Evolutionary conservation across 2,888 invertebrate species (phyloP).

Genomic region (Parelbella ahira): DNA sequence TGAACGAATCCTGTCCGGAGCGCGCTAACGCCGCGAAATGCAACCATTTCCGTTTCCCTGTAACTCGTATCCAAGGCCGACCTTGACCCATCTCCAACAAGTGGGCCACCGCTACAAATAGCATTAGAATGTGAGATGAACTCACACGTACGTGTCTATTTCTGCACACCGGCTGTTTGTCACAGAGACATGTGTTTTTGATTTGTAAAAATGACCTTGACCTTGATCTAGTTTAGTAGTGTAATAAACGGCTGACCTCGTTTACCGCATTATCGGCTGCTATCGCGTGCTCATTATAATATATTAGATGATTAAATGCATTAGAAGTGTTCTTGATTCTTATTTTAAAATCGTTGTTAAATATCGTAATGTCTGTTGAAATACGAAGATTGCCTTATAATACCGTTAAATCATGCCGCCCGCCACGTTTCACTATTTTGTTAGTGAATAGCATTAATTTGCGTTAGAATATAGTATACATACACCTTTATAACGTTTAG

Average conservation of each 20-base stretch:
- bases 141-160: conserved; percentile 58
- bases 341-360: conserved; percentile 27
- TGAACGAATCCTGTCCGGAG: neutral
- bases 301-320: conserved; percentile 49
- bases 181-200: conserved; percentile 65
- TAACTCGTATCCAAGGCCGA: conserved; percentile 41
- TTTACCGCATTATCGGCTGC: conserved; percentile 71
- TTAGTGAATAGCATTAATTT: too few relatives aligned
- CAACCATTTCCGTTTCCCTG: conserved; percentile 15
- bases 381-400: neutral
- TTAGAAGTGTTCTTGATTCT: conserved; percentile 36
- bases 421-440: too few relatives aligned
- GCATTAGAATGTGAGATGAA: conserved; percentile 65
- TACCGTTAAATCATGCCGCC: neutral
- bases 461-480: too few relatives aligned
- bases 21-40: neutral
- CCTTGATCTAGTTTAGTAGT: conserved; percentile 76
- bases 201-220: conserved; percentile 80
- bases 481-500: too few relatives aligned
- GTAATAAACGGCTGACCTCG: conserved; percentile 77
- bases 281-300: conserved; percentile 65
- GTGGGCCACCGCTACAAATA: conserved; percentile 66
- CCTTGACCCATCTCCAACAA: conserved; percentile 72
- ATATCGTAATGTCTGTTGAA: neutral
- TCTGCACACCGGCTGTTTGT: conserved; percentile 63